Evolutionary conservation across 2,888 invertebrate species (phyloP).

Genomic region (Clostera curtula): DNA sequence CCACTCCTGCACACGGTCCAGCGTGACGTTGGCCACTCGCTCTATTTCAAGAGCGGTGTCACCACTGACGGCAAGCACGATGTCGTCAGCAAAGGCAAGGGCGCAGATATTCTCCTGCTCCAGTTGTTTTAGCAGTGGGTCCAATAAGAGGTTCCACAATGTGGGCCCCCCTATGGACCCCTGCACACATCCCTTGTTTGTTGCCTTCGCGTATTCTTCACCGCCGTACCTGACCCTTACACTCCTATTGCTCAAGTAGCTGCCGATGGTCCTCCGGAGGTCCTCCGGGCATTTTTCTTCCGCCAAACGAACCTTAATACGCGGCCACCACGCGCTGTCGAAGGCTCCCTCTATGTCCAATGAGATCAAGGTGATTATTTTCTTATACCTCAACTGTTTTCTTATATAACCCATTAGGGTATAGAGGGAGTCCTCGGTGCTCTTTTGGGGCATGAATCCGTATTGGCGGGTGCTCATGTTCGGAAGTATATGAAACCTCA

Average conservation of each 20-base stretch:
- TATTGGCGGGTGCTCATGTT: slow-evolving; percentile 1
- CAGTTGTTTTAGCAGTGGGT: slow-evolving; percentile 4
- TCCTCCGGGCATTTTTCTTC: slow-evolving; percentile 4
- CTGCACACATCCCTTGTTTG: slow-evolving; percentile 10
- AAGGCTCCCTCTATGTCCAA: slow-evolving; percentile 1
- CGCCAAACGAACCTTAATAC: slow-evolving; percentile 1
- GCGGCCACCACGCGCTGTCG: slow-evolving; percentile 1
- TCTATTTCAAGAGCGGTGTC: slow-evolving; percentile 6
- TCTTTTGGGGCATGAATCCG: slow-evolving; percentile 5
- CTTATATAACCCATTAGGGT: not conserved
- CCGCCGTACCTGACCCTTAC: slow-evolving; percentile 5
- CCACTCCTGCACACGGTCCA: slow-evolving; percentile 5
- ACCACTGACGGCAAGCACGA: slow-evolving; percentile 6
- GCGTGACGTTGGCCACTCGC: slow-evolving; percentile 4
- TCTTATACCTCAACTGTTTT: not conserved
- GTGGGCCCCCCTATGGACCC: slow-evolving; percentile 11
- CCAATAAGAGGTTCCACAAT: slow-evolving; percentile 10
- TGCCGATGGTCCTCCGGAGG: not conserved
- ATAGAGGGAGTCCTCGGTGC: slow-evolving; percentile 1
- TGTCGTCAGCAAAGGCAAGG: slow-evolving; percentile 7
- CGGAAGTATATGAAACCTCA: too few species aligned
- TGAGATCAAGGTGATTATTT: not conserved
- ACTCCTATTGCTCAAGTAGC: slow-evolving; percentile 1
- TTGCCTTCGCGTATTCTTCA: not conserved
- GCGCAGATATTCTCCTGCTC: not conserved